Percentiles rank a stretch among this genome's conserved stretches.
Conservation (phyloP, 2,797 vertebrate genomes). For the Pantherophis vulpinus region DNA sequence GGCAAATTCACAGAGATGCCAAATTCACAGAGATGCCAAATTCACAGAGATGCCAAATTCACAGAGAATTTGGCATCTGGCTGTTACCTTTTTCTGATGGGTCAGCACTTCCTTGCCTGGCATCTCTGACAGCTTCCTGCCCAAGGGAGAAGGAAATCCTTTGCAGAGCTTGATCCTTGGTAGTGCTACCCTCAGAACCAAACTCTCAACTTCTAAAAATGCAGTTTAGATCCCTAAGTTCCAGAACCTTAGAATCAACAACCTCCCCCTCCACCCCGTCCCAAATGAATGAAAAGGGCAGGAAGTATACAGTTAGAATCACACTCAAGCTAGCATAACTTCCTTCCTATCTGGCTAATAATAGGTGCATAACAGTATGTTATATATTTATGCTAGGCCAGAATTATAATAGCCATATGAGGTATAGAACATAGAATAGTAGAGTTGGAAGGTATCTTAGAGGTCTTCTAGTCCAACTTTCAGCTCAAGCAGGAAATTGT, state of each 20-base stretch:
- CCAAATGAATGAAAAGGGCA: slow-evolving; percentile 1
- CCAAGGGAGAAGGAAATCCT: slow-evolving; percentile 50
- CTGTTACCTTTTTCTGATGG: slow-evolving; percentile 27
- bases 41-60: neutral
- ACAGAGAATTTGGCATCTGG: neutral
- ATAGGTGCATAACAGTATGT: neutral
- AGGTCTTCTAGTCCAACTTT: neutral
- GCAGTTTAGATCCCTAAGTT: slow-evolving; percentile 22
- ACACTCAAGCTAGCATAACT: neutral
- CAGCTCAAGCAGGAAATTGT: neutral
- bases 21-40: neutral
- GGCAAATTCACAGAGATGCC: slow-evolving; percentile 27
- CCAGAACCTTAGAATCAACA: neutral
- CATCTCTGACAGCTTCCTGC: slow-evolving; percentile 50
- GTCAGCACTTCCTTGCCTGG: slow-evolving; percentile 32
- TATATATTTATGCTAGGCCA: neutral
- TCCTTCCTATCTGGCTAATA: neutral
- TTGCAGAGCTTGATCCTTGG: slow-evolving; percentile 21
- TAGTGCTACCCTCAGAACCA: slow-evolving; percentile 38
- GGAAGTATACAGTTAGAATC: neutral
- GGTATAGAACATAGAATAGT: neutral
- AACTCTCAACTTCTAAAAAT: slow-evolving; percentile 37
- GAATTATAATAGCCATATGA: neutral
- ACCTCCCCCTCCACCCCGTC: neutral
- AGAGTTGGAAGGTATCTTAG: neutral